Evolutionary conservation across 2,113 vertebrate species (phyloP).

Genomic region (Rhabdornis inornatus): DNA sequence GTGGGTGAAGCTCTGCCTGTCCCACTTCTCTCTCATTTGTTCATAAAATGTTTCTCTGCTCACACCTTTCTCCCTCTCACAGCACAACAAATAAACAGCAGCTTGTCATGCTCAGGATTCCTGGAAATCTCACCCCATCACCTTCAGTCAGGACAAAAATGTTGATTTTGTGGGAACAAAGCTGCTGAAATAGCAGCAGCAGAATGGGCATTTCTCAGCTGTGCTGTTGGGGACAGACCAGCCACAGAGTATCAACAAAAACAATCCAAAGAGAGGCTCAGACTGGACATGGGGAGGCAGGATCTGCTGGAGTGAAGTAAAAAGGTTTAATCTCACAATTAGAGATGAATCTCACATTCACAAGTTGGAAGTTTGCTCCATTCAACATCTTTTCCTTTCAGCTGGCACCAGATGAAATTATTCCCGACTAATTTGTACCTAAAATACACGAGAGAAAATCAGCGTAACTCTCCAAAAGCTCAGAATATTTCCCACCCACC

Average conservation of each 20-base stretch:
- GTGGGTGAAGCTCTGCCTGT: fast-evolving
- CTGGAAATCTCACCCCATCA: not conserved
- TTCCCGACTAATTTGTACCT: constrained; percentile 42
- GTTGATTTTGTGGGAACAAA: not conserved
- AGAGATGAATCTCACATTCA: not conserved
- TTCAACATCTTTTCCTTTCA: not conserved
- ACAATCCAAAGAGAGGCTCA: fast-evolving
- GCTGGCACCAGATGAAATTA: not conserved
- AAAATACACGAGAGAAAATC: not conserved
- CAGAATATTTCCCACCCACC: not conserved
- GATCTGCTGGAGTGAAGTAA: not conserved
- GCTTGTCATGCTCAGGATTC: fast-evolving
- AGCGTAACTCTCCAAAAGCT: fast-evolving
- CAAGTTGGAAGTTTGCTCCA: constrained; percentile 46
- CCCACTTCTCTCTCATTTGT: fast-evolving
- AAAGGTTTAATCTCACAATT: not conserved
- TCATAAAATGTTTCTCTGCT: not conserved
- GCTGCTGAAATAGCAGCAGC: not conserved
- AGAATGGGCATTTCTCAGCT: not conserved
- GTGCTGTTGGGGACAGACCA: fast-evolving
- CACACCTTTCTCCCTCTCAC: not conserved
- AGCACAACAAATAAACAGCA: not conserved
- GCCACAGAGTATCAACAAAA: not conserved
- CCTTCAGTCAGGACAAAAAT: not conserved
- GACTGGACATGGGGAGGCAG: fast-evolving